A percentile compares a stretch with the other conserved stretches of the same genome.
These are phyloP conservation scores for Lepidocyrtinus sp. DNA, from an alignment of 2,888 invertebrate species.

Conservation along the genomic window DNA sequence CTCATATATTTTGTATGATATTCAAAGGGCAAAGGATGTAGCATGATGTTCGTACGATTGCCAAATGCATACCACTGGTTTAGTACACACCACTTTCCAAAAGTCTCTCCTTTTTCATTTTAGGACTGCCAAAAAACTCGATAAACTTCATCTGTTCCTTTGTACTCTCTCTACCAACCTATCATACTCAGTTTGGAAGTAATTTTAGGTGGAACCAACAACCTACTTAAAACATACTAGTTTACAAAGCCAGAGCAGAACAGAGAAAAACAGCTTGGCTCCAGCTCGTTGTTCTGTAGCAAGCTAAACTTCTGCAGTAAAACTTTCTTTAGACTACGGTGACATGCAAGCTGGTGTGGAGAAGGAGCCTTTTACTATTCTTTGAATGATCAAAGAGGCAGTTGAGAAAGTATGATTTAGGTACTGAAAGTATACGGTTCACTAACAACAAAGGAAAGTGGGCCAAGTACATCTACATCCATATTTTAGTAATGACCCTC, in stretches of 20 bases:
- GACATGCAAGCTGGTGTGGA: constrained; percentile 24
- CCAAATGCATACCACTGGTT: too few relatives aligned
- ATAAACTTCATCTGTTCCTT: constrained; percentile 38
- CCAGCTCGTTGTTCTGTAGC: not conserved
- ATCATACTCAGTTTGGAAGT: not conserved
- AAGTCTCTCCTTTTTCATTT: not conserved
- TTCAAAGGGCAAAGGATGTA: too few relatives aligned
- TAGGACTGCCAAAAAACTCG: constrained; percentile 32
- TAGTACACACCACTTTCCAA: too few relatives aligned
- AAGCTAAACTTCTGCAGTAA: constrained; percentile 31
- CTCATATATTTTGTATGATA: too few relatives aligned
- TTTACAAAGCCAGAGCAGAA: too few relatives aligned
- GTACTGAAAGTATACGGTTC: not conserved
- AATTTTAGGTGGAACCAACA: too few relatives aligned
- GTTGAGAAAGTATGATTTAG: not conserved
- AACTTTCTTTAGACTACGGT: constrained; percentile 2
- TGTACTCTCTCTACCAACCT: not conserved
- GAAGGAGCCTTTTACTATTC: not conserved
- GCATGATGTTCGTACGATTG: too few relatives aligned
- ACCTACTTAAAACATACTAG: too few relatives aligned
- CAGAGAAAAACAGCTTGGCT: not conserved
- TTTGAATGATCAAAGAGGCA: not conserved
- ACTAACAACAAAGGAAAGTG: constrained; percentile 32
- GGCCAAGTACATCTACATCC: constrained; percentile 56
- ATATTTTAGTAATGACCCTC: constrained; percentile 43